Base-by-base conservation (phyloP, 2,797 vertebrate genomes). In the Presbytis comata region DNA sequence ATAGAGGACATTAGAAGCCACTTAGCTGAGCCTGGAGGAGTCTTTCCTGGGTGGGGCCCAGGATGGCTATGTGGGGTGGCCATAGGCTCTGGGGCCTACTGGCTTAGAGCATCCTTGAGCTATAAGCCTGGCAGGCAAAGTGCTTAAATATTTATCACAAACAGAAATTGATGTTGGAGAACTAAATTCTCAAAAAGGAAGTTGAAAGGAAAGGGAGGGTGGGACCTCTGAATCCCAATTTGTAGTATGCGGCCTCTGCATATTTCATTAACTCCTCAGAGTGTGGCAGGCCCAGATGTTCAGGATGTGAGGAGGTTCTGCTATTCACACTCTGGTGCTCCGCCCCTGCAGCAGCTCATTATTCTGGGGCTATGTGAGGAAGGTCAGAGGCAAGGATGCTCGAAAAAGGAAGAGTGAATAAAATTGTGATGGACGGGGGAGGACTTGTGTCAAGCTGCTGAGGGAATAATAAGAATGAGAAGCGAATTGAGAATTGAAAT, bases 91-190 rank as follows among this genome's bases (percentile, higher is more conserved):
- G 46, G n/a, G 41, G 48, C 24, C 79, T 95, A 30, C 50, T 36
- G 53, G 64, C 44, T 16, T 46, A 30, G 39, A 85, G 24, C 19
- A 14, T 30, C 80, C 26, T 30, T 41, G n/a, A 33, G 33, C 14
- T 88, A 74, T 13, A 50, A 78, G 21, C 39, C 64, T 86, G 48
- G 64, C 59, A 94, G 74, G 70, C 30, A 28, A 57, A 74, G n/a
- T 72, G 33, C 85, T 97, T 86, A 96, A 89, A 94, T 94, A 96
- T 96, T 97, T 92, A 96, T 96, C 79, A 92, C 81, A 92, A 92
- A 78, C 82, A 96, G 75, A 97, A 95, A 83, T 70, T 93, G 95
- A 93, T 91, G 48, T 82, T 84, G 85, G 94, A 90, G 92, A 97
- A 94, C 74, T 97, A 88, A 96, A 88, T 88, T 94, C 72, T 93